Conservation (phyloP, 2,113 vertebrate genomes). For the Strigops habroptila region DNA sequence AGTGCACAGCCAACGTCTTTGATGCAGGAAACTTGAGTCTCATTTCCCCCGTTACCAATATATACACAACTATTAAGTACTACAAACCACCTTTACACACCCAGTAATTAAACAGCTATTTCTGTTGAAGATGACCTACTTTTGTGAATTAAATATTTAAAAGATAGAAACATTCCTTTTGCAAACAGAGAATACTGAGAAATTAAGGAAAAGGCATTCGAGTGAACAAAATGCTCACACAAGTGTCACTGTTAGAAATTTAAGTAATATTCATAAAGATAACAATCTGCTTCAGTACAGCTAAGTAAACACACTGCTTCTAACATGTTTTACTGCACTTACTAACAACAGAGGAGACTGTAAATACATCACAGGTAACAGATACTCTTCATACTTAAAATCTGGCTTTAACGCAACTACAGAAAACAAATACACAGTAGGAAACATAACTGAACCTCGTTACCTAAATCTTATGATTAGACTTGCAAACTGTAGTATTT, state of each 20-base stretch:
- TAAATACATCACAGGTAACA: neutral
- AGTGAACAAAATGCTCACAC: neutral
- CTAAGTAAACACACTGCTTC: neutral
- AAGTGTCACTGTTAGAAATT: neutral
- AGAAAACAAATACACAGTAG: rapidly evolving
- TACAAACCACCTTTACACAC: neutral
- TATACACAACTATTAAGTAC: neutral
- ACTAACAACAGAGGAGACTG: neutral
- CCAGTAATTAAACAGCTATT: too few species aligned
- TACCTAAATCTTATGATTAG: neutral
- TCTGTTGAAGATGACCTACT: neutral
- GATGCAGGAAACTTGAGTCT: neutral
- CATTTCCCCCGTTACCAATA: neutral
- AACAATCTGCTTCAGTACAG: neutral
- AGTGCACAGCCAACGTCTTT: conserved; percentile 19
- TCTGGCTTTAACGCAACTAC: neutral
- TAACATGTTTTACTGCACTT: neutral
- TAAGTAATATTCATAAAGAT: neutral
- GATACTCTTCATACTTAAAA: neutral
- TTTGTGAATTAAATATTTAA: neutral
- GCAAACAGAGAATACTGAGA: neutral
- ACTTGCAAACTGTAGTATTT: neutral
- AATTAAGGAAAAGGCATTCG: neutral
- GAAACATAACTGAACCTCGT: neutral
- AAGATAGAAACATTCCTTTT: neutral